Conservation (phyloP, 2,888 invertebrate species). For the Dermolepida albohirtum region DNA sequence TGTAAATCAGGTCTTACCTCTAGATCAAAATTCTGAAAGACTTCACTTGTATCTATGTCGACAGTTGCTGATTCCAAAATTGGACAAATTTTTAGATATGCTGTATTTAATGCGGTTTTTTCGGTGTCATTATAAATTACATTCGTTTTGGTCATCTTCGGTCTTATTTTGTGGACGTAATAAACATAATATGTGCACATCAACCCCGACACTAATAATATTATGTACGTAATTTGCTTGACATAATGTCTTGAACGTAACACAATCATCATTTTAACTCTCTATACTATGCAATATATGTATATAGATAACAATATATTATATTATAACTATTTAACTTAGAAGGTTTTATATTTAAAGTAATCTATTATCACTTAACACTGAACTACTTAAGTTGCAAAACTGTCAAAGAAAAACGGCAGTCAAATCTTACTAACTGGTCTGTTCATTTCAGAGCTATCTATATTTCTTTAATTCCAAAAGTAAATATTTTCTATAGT, state of each 20-base stretch:
- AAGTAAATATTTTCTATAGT: background rate
- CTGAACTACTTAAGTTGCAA: no score
- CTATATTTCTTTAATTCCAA: no score
- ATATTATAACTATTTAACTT: no score
- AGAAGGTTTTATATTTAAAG: no score
- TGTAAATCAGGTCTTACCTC: conserved; percentile 25
- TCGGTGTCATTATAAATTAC: background rate
- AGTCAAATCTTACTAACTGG: no score
- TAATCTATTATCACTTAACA: no score
- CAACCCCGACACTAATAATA: background rate
- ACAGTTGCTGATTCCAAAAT: background rate
- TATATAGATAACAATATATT: no score
- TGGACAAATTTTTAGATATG: conserved; percentile 6
- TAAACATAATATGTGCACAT: conserved; percentile 18
- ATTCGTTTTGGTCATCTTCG: background rate
- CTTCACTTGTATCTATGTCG: conserved; percentile 35
- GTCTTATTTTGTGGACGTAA: conserved; percentile 18
- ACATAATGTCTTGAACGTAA: conserved; percentile 10
- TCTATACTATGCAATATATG: no score
- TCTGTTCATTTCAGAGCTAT: no score
- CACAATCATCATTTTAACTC: no score
- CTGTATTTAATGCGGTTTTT: background rate
- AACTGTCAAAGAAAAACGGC: no score
- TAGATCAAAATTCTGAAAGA: conserved; percentile 26
- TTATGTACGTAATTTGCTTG: no score